Evolutionary conservation across 2,888 invertebrate species (phyloP).

Genomic region (Autographa gamma): DNA sequence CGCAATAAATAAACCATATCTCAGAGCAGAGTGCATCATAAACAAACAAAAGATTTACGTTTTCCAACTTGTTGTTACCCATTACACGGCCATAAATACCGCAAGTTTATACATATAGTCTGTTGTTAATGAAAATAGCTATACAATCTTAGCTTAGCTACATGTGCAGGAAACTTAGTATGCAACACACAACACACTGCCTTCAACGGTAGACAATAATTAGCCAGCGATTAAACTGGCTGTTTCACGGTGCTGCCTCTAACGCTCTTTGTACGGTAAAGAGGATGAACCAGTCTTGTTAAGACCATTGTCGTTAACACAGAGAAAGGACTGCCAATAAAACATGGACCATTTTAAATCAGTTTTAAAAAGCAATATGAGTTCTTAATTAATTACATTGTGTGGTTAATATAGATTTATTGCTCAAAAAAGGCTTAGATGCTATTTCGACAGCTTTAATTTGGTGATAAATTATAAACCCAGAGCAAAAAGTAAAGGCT

Average conservation of each 20-base stretch:
- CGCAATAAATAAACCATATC: too few relatives aligned
- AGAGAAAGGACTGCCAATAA: neutral
- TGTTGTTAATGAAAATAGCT: neutral
- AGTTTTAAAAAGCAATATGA: neutral
- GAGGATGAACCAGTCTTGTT: slow-evolving; percentile 20
- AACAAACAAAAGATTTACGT: neutral
- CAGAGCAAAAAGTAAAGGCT: neutral
- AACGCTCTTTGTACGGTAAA: slow-evolving; percentile 33
- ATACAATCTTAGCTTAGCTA: neutral
- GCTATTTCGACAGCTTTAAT: neutral
- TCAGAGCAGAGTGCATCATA: neutral
- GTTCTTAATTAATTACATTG: neutral
- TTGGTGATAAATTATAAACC: slow-evolving; percentile 3
- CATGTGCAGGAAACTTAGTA: neutral
- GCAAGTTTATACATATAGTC: neutral
- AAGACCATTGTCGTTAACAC: neutral
- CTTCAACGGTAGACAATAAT: slow-evolving; percentile 48
- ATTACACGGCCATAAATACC: neutral
- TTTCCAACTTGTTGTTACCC: neutral
- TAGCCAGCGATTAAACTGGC: slow-evolving; percentile 57
- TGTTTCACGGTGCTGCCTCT: slow-evolving; percentile 59
- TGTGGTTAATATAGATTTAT: neutral
- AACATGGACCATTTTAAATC: neutral
- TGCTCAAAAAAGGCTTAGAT: neutral
- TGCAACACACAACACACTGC: neutral